Base-by-base conservation (phyloP, 2,113 vertebrate genomes). In the Ploceus nigricollis region DNA sequence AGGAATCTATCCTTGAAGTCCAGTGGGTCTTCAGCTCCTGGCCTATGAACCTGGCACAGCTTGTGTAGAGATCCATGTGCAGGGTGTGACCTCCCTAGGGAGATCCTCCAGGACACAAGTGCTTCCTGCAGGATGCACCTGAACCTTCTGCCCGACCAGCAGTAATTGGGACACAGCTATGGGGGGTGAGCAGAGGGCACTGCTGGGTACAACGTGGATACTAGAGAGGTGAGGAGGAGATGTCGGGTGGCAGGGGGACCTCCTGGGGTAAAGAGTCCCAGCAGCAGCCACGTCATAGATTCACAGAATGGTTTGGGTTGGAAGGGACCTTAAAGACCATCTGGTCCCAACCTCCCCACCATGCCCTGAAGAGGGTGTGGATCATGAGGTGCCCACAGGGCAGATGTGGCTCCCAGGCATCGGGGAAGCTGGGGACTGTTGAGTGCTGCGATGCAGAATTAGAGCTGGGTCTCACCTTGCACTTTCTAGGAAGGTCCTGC, bases 391-490 rank as follows among this genome's bases (percentile, higher is more conserved):
- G 17, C 15, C 13, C 27, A 4, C 7, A 20, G 54, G 47, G 42
- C 39, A 56, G 37, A 5, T 7, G 10, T 10, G 39, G 37, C 8
- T n/a, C 23, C 58, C 50, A 30, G 50, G 56, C 15, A 6, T 0
- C 0, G 0, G 24, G 21, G 22, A 25, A 17, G 20, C 2, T 0
- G 1, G 30, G 21, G 30, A 35, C 16, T 11, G 8, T 11, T 5
- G 37, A 6, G 23, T 9, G 57, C 15, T 16, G 37, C 0, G 10
- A 15, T 2, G 28, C 33, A 37, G 51, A 47, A 28, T 9, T 22
- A 64, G 72, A 54, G 31, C 48, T 21, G 42, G 44, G 18, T 31
- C 61, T 82, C 54, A 54, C 13, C 70, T 54, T 2, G 22, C 40
- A 31, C 31, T 42, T 53, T 39, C 61, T 64, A 53, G 33, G 27